Conservation (phyloP, 2,888 invertebrate species). For the Sphinx pinastri region DNA sequence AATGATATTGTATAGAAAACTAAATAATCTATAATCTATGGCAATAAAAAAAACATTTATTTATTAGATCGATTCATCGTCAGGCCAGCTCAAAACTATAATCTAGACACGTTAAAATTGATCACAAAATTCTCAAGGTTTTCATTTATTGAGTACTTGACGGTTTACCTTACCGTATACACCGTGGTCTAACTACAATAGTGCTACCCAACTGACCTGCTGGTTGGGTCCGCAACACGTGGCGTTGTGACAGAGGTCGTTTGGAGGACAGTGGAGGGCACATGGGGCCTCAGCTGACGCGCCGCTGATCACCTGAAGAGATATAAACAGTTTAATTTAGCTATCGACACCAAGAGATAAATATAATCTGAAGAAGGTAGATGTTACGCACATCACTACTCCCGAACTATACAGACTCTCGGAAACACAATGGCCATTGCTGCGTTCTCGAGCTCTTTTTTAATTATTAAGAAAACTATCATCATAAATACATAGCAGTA, state of each 20-base stretch:
- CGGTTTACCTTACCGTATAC: slow-evolving; percentile 9
- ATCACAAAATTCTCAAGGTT: neutral
- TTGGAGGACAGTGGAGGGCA: slow-evolving; percentile 94
- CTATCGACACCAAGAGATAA: no score
- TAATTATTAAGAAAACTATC: no score
- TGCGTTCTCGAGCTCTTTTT: no score
- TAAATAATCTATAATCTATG: neutral
- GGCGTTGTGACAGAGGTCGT: slow-evolving; percentile 92
- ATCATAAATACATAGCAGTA: no score
- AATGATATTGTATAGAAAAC: neutral
- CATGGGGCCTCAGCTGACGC: slow-evolving; percentile 86
- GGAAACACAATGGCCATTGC: no score
- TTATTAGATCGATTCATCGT: slow-evolving; percentile 13
- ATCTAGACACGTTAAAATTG: neutral
- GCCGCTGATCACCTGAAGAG: slow-evolving; percentile 66
- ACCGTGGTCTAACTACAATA: slow-evolving; percentile 1
- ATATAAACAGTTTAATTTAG: neutral
- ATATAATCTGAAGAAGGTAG: no score
- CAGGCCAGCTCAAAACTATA: neutral
- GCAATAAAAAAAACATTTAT: neutral
- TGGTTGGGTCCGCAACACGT: slow-evolving; percentile 94
- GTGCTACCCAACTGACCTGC: slow-evolving; percentile 80
- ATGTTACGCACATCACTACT: no score
- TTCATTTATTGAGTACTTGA: neutral
- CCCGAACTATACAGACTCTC: no score